Base-by-base conservation (phyloP, 2,888 invertebrate species). In the Agrochola circellaris region DNA sequence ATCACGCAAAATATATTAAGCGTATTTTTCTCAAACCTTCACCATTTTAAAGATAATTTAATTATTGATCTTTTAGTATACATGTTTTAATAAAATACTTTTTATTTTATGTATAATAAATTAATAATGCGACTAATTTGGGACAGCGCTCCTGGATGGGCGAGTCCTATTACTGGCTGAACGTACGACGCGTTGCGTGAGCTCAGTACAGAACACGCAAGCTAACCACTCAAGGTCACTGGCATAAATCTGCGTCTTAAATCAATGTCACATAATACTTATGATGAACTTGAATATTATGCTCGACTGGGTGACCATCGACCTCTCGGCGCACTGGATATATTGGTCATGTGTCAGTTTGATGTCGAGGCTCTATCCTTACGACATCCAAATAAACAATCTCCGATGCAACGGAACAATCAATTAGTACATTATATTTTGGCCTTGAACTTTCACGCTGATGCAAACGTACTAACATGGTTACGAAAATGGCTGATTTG, bases 371-470 rank as follows among this genome's bases (percentile, higher is more conserved):
- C 23, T 60, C 23, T 5, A 66, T 70, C 17, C 30, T 88, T 89
- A 74, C 82, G 80, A 83, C 81, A 86, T 73, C 13, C 38, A 30
- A 30, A 60, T 74, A 81, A 74, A 74, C 73, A 81, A 81, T 85
- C 73, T 66, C 74, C 38, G 42, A 67, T 34, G 56, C n/a, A 51
- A 60, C 75, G 72, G 61, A 76, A 84, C 84, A 79, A 87, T 88
- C 81, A 77, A 85, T 88, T 87, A 83, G 77, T 81, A 79, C 79
- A 72, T 78, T 62, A 74, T 75, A 56, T 51, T 66, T 81, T 83
- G 84, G 58, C 83, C 88, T 85, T 84, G 83, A 85, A 87, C 85
- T 88, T 88, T 87, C 73, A 61, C 17, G 26, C 66, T 88, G 80
- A 79, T 81, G 87, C 77, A 81, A 81, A 38, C 71, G 56, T 0